Base-by-base conservation (phyloP, 2,888 invertebrate species). In the Cheilosia soror region DNA sequence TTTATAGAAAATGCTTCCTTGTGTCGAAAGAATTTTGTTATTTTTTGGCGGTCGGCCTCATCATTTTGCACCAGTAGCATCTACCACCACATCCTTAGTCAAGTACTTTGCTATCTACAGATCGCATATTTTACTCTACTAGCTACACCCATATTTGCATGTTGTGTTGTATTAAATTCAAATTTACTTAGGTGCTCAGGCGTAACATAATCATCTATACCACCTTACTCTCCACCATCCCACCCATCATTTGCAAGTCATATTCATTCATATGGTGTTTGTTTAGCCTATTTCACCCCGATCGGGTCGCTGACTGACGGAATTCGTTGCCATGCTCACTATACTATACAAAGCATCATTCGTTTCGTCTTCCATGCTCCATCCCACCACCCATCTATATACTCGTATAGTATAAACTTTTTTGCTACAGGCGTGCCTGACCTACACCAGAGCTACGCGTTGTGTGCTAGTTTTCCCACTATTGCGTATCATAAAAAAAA, bases 371-470 rank as follows among this genome's bases (percentile, higher is more conserved):
- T 53, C 11, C 53, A n/a, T n/a, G 25, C 53, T 53, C 11, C 53
- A n/a, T n/a, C 37, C 53, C 9, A 29, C 15, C 25, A 4, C 20
- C 20, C 31, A 9, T n/a, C n/a, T n/a, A n/a, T n/a, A n/a, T 9
- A 20, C 31, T 65, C 49, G 49, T n/a, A 31, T 20, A 15, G 20
- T 15, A n/a, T 31, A 13, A 27, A 31, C 20, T 60, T 51, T 72
- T 57, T 80, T 49, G 60, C 77, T 65, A 71, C 29, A 62, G 77
- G 79, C 79, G 73, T 83, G 83, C 83, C 83, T 83, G 83, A 83
- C 83, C 83, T 83, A 83, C 79, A 73, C 78, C 65, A 83, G 83
- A 65, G 66, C 55, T 66, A 51, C 57, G 68, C 63, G 69, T 69
- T 83, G 73, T 82, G 79, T 63, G 79, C 73, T 79, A 79, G 73